Conservation (phyloP, 1,140 invertebrate genomes). For the Conus betulinus region DNA sequence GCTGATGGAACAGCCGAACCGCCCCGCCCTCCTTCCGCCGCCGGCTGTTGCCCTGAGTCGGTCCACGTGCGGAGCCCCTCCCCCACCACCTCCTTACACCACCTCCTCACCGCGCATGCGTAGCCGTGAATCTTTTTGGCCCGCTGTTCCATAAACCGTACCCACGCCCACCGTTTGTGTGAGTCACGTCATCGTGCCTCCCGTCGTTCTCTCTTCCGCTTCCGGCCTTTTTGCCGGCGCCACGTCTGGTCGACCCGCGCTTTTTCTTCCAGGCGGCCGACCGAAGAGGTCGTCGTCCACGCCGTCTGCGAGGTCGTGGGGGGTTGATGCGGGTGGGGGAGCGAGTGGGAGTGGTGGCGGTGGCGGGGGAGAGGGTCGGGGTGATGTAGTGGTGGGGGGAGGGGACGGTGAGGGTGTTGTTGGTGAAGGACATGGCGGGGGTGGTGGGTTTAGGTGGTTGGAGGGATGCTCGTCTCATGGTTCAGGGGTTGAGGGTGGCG, state of each 20-base stretch:
- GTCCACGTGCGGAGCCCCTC: neutral
- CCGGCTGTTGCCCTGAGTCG: neutral
- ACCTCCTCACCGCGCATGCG: neutral
- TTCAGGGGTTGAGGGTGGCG: neutral
- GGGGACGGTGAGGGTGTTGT: neutral
- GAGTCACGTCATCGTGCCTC: neutral
- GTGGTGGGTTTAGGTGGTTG: neutral
- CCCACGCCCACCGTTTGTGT: neutral
- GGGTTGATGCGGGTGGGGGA: neutral
- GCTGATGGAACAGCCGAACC: neutral
- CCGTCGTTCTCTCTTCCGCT: neutral
- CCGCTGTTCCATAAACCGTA: neutral
- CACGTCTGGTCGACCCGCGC: neutral
- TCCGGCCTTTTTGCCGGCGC: neutral
- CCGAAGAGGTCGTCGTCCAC: constrained; percentile 33
- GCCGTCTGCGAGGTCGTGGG: neutral
- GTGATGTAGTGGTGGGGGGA: neutral
- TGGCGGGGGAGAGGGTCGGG: neutral
- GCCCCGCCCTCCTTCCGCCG: neutral
- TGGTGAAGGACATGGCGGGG: neutral
- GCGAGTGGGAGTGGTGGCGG: neutral
- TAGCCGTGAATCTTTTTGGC: neutral
- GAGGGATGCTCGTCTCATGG: no score
- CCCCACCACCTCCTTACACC: neutral
- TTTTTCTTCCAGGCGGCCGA: constrained; percentile 21